Percentiles rank a stretch among this genome's conserved stretches.
These are phyloP conservation scores for Nemurella pictetii DNA, from an alignment of 2,888 invertebrate species.

Conservation along the genomic window DNA sequence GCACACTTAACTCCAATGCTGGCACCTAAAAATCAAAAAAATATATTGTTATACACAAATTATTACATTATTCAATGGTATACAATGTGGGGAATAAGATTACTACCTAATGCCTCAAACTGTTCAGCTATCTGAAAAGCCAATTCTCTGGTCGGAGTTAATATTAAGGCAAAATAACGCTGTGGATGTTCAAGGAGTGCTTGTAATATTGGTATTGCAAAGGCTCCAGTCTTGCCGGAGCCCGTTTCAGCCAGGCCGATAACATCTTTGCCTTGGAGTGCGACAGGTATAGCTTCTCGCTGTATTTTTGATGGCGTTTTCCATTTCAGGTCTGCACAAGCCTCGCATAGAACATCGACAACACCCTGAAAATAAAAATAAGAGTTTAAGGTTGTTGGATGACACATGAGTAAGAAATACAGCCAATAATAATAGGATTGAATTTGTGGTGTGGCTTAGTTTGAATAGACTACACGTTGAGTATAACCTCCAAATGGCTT, in stretches of 20 bases:
- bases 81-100: not conserved
- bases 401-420: not conserved
- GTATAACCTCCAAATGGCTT: not conserved
- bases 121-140: conserved; percentile 99
- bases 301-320: conserved; percentile 93
- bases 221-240: conserved; percentile 97
- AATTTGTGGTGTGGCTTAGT: no score
- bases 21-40: conserved; percentile 62
- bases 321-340: conserved; percentile 93
- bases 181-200: conserved; percentile 88
- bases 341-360: conserved; percentile 85
- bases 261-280: conserved; percentile 83
- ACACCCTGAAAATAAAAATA: conserved; percentile 69
- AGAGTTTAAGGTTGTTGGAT: not conserved
- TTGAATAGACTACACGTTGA: no score
- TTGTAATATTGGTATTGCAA: conserved; percentile 94
- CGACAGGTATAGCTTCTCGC: conserved; percentile 88
- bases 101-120: conserved; percentile 89
- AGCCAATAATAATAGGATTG: not conserved
- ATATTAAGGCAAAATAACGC: conserved; percentile 86
- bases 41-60: not conserved
- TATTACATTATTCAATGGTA: not conserved
- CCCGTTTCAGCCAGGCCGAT: conserved; percentile 83
- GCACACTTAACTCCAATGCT: conserved; percentile 93
- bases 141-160: conserved; percentile 96